Base-by-base conservation (phyloP, 2,797 vertebrate genomes). In the Leucoraja ocellata region DNA sequence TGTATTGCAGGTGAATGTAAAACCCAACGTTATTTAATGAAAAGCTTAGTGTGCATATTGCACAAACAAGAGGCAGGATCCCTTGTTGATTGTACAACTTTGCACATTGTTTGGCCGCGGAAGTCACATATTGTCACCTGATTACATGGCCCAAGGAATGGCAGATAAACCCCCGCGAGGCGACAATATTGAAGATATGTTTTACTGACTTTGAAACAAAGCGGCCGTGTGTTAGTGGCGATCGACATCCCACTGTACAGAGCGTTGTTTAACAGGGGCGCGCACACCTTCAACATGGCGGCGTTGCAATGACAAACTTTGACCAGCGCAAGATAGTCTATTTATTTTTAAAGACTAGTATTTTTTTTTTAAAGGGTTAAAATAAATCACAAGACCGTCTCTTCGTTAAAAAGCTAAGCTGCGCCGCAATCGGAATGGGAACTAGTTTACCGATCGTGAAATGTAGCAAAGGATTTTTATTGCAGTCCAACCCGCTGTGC, bases 211-310 rank as follows among this genome's bases (percentile, higher is more conserved):
- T 74, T 54, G 54, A 46, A 54, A 91, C 46, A 73, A 73, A 91
- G 90, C 25, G n/a, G 10, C 32, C 8, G 39, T 7, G 36, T 3
- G 23, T 74, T 36, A 74, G 39, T 54, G 13, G 32, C 8, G 36
- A 25, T 74, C 23, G 21, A 18, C 10, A 73, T 91, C 39, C 54
- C 23, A 74, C 68, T 91, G 54, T 74, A 74, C 68, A 74, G 14
- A 23, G 4, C 71, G 23, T 25, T 11, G 18, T 74, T 74, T 74
- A 74, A 46, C 36, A 54, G 39, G 68, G 13, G 65, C 54, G 39
- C 46, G 88, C 36, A 74, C 90, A 91, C 90, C 90, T 91, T 91
- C 90, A 91, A 91, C 73, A 91, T 91, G 90, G 90, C 90, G 90
- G 86, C 23, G 32, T 36, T 91, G 63, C 16, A 46, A 74, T 54